Base-by-base conservation (phyloP, 2,113 vertebrate species). In the Salvelinus sp. region DNA sequence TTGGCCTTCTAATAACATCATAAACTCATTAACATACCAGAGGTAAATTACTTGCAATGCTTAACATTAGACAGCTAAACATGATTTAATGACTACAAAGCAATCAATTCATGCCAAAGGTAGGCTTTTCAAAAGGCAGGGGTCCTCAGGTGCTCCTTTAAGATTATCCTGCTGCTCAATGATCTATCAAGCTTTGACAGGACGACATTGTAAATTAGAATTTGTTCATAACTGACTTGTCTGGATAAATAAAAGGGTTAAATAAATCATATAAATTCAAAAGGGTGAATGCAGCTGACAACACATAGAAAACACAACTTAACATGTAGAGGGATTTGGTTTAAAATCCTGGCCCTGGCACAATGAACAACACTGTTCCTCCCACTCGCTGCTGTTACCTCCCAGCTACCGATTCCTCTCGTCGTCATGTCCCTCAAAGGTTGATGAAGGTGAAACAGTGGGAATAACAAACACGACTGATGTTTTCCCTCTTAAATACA, bases 391-490 rank as follows among this genome's bases (percentile, higher is more conserved):
- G 27, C 28, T 68, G 6, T 18, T 33, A 14, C 2, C 27, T 20
- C 14, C 0, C 65, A 68, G 27, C 18, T 7, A 6, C 58, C 7
- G n/a, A 60, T 14, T 60, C 7, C 18, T 60, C 58, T n/a, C 16
- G n/a, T 38, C 9, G 28, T 30, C 27, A 68, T 30, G 66, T 7
- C 18, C 28, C 10, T 68, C 14, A 68, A 33, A 68, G 18, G 18
- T n/a, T 14, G 66, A 66, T 14, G 27, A 28, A 6, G 64, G n/a
- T 22, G 58, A 22, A 7, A 62, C 58, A 7, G 16, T 73, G 25
- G 38, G 25, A 63, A 64, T 2, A 73, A 25, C 72, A 73, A 73
- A 73, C 70, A 68, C 30, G 16, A 44, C 66, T 63, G 25, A 9
- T 7, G n/a, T 47, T 44, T 44, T 10, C 38, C 5, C 10, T 16